A percentile compares a stretch with the other conserved stretches of the same genome.
phyloP scores from a whole-genome alignment of 2,888 invertebrate species.

The Lasioglossum morio region DNA sequence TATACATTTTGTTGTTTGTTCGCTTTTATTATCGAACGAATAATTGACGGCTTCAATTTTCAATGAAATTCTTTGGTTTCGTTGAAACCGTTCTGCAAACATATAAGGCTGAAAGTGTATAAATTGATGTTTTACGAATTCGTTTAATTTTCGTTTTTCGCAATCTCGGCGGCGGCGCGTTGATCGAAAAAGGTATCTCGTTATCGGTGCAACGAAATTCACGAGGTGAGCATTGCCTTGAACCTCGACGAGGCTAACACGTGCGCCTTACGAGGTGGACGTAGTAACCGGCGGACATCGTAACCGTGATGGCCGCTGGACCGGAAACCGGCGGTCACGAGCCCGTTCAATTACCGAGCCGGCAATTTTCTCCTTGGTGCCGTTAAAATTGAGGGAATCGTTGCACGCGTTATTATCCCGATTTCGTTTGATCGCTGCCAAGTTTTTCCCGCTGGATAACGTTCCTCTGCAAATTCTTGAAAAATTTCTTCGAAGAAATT shows the following conservation, averaged over 20 bases:
- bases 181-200: neutral
- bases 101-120: no score
- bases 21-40: no score
- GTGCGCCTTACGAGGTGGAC: slow-evolving; percentile 23
- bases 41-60: no score
- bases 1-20: no score
- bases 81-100: no score
- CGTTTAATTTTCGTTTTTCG: neutral
- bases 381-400: slow-evolving; percentile 56
- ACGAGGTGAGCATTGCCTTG: neutral
- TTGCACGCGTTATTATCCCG: slow-evolving; percentile 5
- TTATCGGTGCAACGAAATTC: slow-evolving; percentile 6
- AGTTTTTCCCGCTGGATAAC: neutral
- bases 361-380: slow-evolving; percentile 42
- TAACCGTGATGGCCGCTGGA: slow-evolving; percentile 66
- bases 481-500: no score
- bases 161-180: neutral
- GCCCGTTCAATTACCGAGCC: slow-evolving; percentile 67
- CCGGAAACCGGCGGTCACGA: slow-evolving; percentile 64
- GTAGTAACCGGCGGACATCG: slow-evolving; percentile 58
- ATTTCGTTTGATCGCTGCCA: neutral
- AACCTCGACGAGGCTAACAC: slow-evolving; percentile 1
- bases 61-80: no score
- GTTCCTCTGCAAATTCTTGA: neutral
- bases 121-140: neutral